Percentiles rank a stretch among this genome's conserved stretches.
Evolutionary conservation across 2,797 vertebrate genomes (phyloP).

Genomic region (Enteromius treurensis): DNA sequence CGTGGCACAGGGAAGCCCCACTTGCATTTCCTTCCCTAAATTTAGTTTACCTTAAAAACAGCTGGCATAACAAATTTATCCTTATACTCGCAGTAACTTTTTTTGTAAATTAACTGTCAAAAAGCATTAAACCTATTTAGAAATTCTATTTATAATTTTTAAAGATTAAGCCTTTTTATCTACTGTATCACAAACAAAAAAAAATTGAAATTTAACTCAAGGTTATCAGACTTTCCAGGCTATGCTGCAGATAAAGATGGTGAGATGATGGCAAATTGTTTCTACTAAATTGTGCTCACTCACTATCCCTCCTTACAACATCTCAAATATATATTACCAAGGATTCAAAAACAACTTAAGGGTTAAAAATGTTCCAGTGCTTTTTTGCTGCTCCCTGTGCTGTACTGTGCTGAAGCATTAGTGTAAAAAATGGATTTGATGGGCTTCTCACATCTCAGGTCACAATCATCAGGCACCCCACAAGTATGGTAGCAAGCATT

Average conservation of each 20-base stretch:
- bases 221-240: background rate
- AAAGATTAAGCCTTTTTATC: background rate
- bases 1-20: background rate
- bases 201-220: background rate
- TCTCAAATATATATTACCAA: background rate
- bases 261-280: background rate
- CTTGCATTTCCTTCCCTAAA: background rate
- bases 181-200: background rate
- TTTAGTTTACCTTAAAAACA: background rate
- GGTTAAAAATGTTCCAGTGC: constrained; percentile 19
- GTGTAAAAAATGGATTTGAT: constrained; percentile 39
- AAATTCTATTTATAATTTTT: background rate
- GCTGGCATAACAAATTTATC: background rate
- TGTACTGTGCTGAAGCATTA: constrained; percentile 14
- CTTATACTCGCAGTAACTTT: background rate
- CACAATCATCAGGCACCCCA: constrained; percentile 61
- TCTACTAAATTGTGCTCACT: background rate
- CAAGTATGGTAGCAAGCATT: constrained; percentile 68
- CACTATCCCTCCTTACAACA: background rate
- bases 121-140: background rate
- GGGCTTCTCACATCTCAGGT: constrained; percentile 47
- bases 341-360: background rate
- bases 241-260: background rate
- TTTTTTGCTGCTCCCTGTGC: background rate
- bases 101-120: background rate